These are phyloP conservation scores for Gerris buenoi DNA, from an alignment of 1,140 invertebrate genomes.

Conservation along the genomic window DNA sequence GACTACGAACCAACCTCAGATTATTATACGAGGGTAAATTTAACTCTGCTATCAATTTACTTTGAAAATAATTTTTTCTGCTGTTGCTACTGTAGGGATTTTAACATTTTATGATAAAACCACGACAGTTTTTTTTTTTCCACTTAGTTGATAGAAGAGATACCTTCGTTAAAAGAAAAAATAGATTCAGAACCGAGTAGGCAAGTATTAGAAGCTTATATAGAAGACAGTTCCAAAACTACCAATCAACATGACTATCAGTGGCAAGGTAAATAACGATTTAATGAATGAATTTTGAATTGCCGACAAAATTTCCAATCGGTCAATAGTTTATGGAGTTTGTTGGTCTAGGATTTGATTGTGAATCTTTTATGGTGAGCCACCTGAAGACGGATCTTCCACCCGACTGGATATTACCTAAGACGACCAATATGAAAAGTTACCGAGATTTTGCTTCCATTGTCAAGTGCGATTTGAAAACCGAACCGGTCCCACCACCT, in stretches of 20 bases:
- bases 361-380: neutral
- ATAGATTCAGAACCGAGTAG: neutral
- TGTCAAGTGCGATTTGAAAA: neutral
- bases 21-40: neutral
- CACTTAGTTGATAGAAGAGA: no score
- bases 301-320: no score
- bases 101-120: no score
- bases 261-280: neutral
- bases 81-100: no score
- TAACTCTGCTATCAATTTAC: no score
- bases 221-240: neutral
- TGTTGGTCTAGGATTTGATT: neutral
- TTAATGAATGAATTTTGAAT: no score
- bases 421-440: neutral
- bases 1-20: neutral
- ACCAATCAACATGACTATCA: neutral
- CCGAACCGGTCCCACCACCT: neutral
- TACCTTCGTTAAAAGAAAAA: no score
- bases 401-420: neutral
- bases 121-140: no score
- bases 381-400: neutral
- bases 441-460: neutral
- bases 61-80: no score
- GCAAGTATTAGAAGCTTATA: neutral
- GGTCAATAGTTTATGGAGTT: no score